Evolutionary conservation across 1,140 invertebrate genomes (phyloP).

Genomic region (Chrysopa pallens): DNA sequence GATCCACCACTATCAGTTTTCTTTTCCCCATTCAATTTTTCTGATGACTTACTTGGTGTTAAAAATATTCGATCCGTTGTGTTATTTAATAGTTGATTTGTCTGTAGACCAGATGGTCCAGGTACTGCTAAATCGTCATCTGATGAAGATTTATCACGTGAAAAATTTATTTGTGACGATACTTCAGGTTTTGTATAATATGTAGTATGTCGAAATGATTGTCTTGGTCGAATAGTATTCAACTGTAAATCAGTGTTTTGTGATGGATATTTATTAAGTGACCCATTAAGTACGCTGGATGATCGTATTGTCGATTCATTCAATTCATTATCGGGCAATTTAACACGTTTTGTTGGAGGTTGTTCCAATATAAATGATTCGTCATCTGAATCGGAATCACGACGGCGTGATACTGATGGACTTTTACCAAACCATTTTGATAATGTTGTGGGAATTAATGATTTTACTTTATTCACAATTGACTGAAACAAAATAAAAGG

Average conservation of each 20-base stretch:
- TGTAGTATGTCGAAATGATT: conserved; percentile 2
- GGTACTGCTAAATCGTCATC: conserved; percentile 13
- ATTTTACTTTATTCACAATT: conserved; percentile 29
- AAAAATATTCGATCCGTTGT: conserved; percentile 6
- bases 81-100: conserved; percentile 4
- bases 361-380: conserved; percentile 17
- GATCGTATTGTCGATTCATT: conserved; percentile 10
- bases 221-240: conserved; percentile 6
- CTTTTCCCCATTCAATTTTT: conserved; percentile 12
- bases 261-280: not conserved
- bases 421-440: conserved; percentile 27
- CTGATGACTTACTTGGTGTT: conserved; percentile 4
- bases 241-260: conserved; percentile 3
- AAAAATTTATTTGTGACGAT: not conserved
- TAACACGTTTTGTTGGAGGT: conserved; percentile 25
- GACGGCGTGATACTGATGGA: conserved; percentile 16
- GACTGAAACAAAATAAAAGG: conserved; percentile 23
- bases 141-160: not conserved
- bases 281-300: not conserved
- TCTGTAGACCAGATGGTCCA: conserved; percentile 14
- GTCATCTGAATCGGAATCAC: conserved; percentile 24
- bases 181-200: too few species aligned
- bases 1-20: conserved; percentile 21
- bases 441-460: conserved; percentile 24
- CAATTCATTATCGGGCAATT: conserved; percentile 13